A percentile compares a stretch with the other conserved stretches of the same genome.
phyloP scores from a whole-genome alignment of 2,797 vertebrate species.

The Caiman crocodilus region DNA sequence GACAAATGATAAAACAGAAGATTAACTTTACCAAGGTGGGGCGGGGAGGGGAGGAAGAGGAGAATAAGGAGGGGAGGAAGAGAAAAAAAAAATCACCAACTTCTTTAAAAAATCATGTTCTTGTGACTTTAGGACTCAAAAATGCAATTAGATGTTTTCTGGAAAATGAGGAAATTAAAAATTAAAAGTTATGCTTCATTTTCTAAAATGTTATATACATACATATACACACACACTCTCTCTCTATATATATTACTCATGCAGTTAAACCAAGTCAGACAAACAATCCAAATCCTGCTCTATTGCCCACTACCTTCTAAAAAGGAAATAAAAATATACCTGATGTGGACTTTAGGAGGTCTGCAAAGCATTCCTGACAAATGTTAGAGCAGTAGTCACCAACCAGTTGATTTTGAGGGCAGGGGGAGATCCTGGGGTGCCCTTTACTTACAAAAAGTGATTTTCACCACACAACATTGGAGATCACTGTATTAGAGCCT shows the following conservation, averaged over 20 bases:
- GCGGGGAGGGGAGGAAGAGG: no score
- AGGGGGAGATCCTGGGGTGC: no score
- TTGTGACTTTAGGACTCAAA: no score
- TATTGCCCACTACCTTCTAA: neutral
- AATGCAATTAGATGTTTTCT: no score
- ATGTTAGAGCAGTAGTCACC: neutral
- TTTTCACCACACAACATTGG: no score
- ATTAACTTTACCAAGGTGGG: neutral
- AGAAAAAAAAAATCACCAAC: neutral
- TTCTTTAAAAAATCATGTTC: neutral
- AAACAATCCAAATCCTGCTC: neutral
- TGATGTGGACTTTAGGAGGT: neutral
- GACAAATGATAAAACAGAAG: neutral
- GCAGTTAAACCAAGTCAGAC: neutral
- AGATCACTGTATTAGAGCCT: neutral
- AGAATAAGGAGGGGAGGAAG: no score
- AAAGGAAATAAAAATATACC: neutral
- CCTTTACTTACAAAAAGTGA: no score
- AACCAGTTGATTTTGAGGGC: no score
- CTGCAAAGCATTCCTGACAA: neutral
- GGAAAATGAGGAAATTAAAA: neutral
- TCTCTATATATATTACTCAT: neutral
- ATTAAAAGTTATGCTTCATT: neutral
- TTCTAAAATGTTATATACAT: neutral
- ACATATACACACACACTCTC: no score